Evolutionary conservation across 2,113 vertebrate species (phyloP), one percentile per base, ranked within the genome.

Genomic region (Pungitius pungitius): DNA sequence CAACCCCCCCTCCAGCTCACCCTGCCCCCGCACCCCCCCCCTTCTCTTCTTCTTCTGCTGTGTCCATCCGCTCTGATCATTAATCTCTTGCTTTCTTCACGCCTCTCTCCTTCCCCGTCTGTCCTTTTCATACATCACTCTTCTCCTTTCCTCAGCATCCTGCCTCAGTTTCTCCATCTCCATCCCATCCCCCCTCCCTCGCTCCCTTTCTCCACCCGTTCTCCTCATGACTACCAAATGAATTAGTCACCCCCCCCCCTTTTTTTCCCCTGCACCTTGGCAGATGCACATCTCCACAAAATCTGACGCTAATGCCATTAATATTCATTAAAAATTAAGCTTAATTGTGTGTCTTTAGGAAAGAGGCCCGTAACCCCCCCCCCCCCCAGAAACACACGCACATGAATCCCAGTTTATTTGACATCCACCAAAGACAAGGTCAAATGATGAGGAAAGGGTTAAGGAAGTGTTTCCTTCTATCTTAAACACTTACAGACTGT

Each of bases 291-390:
- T 93, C 92, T 89, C 88, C 78, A 87, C 88, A 77, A 92, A 93
- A 93, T 93, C 88, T 92, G 87, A 92, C 80, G 62, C 88, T 93
- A 94, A 93, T 93, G 79, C 88, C 91, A 94, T 94, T 93, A 93
- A 94, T 94, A 94, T 93, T 94, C 93, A 93, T 93, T 93, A 93
- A 93, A 94, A 93, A 94, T 93, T 93, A 94, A 92, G 93, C 90
- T 91, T 93, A 93, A 94, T 93, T 94, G 92, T 85, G 30, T 72
- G 77, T 91, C 89, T 92, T 92, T 91, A 90, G 71, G 79, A 90
- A 83, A 85, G 85, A 77, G 80, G 73, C 74, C 59, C 40, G 43
- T 59, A 80, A 51, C 58, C 61, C 76, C 54, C 9, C 27, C 12
- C 43, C 26, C 60, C 45, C 6, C 14, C 56, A 58, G 47, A 77